phyloP scores from a whole-genome alignment of 2,113 vertebrate species.

The Cryptotis parvus region DNA sequence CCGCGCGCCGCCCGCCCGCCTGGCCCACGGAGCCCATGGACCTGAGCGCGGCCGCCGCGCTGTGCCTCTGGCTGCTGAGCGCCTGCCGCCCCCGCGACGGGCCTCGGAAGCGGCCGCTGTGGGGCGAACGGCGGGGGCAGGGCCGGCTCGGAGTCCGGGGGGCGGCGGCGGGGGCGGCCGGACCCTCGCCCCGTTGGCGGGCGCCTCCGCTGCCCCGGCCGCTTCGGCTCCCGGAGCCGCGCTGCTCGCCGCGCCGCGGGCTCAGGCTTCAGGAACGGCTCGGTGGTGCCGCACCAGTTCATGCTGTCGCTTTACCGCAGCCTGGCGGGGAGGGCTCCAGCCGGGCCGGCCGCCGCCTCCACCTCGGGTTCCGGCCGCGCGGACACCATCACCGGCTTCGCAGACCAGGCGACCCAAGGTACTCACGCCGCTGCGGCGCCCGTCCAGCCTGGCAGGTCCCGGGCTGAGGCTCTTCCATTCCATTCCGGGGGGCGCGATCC shows the following conservation, averaged over 20 bases:
- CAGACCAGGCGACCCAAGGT: constrained; percentile 86
- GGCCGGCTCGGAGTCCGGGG: constrained; percentile 73
- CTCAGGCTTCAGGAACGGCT: constrained; percentile 79
- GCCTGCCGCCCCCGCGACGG: constrained; percentile 82
- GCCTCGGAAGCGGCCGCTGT: constrained; percentile 78
- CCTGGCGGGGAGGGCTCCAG: constrained; percentile 77
- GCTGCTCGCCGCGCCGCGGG: constrained; percentile 75
- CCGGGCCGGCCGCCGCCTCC: constrained; percentile 68
- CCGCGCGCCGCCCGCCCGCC: constrained; percentile 68
- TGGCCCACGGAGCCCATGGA: constrained; percentile 84
- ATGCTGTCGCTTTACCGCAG: constrained; percentile 91
- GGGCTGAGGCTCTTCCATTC: not conserved
- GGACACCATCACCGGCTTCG: constrained; percentile 92
- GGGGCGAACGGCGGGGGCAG: constrained; percentile 82
- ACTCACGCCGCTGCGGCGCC: constrained; percentile 46
- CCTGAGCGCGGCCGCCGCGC: constrained; percentile 86
- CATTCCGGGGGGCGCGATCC: not conserved
- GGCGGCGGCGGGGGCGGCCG: constrained; percentile 65
- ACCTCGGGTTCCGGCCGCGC: constrained; percentile 62
- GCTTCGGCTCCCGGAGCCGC: constrained; percentile 54
- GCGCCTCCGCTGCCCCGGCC: constrained; percentile 62
- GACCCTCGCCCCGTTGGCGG: constrained; percentile 65
- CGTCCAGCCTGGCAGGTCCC: not conserved
- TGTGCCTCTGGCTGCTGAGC: constrained; percentile 86
- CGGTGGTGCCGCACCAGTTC: constrained; percentile 91